Evolutionary conservation across 2,888 invertebrate genomes (phyloP), one percentile per base, ranked within the genome.

Genomic region (Pseudococcus jackbeardsleyi): DNA sequence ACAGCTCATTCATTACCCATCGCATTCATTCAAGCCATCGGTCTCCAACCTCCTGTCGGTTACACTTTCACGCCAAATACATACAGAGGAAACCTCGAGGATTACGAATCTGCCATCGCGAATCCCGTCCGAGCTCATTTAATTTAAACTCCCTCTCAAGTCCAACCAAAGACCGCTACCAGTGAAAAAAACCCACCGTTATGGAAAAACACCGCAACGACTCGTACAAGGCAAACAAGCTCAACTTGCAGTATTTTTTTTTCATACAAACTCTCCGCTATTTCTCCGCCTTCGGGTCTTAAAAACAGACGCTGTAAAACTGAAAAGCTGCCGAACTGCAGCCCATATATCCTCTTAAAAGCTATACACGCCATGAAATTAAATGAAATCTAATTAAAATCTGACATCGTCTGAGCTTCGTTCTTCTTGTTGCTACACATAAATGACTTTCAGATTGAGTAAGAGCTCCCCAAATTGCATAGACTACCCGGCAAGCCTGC

Each of bases 311-410:
- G 22, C 64, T 12, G 12, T 22, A 77, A 42, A 26, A 50, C 17
- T 86, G 50, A 86, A 77, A 68, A 86, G 79, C 79, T 42, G 33
- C 46, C 79, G 79, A 64, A 64, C 64, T 64, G 64, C 64, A 64
- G 64, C 64, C 64, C 59, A 33, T 50, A 54, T 79, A 88, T 39
- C 79, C 88, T 88, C 79, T 59, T 59, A 82, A 59, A 88, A 79
- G 72, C 79, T 59, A 59, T 42, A 46, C 72, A 50, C 42, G 86
- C 50, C 54, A 59, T 88, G 88, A 88, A 88, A 88, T 88, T 79
- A 88, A 88, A 88, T 59, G 82, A 88, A 88, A 88, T 88, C 88
- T 88, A 88, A 88, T 88, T 88, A 88, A 88, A 88, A 88, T 79
- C 88, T 79, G 88, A 88, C 88, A 88, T 88, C 88, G 88, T 88